Percentiles rank a stretch among this genome's conserved stretches.
Evolutionary conservation across 2,113 vertebrate species (phyloP).

Genomic region (Ictalurus furcatus): DNA sequence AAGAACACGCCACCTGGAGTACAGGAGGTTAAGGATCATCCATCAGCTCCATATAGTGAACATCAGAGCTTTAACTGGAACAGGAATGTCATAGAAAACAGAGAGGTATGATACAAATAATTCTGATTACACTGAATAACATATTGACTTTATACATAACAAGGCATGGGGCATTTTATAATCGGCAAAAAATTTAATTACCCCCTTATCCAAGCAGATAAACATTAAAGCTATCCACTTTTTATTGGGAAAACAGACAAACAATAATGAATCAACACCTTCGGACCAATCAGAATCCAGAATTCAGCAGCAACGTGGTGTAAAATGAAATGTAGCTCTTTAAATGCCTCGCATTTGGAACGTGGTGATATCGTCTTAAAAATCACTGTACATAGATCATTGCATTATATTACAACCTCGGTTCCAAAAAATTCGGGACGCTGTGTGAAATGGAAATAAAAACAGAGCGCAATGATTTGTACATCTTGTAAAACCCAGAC

Average conservation of each 20-base stretch:
- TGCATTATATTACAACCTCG: too few species aligned
- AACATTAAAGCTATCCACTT: neutral
- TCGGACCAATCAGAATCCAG: neutral
- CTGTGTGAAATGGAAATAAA: too few species aligned
- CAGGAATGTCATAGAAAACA: neutral
- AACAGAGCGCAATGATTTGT: too few species aligned
- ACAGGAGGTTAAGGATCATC: conserved; percentile 24
- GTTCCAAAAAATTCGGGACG: too few species aligned
- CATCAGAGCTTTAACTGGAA: neutral
- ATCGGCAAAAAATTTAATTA: too few species aligned
- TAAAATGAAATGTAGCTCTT: neutral
- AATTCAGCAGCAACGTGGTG: neutral
- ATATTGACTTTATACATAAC: too few species aligned
- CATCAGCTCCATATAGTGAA: neutral
- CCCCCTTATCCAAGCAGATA: neutral
- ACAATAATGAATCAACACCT: too few species aligned
- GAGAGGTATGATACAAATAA: neutral
- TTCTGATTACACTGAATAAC: neutral
- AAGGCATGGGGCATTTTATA: neutral
- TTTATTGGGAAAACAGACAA: neutral
- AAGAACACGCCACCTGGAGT: conserved; percentile 38
- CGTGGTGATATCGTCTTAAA: too few species aligned
- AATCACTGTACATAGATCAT: too few species aligned
- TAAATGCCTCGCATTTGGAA: neutral
- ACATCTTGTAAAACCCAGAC: too few species aligned